Evolutionary conservation across 2,797 vertebrate species (phyloP), one percentile per base, ranked within the genome.

Genomic region (Picus viridis): DNA sequence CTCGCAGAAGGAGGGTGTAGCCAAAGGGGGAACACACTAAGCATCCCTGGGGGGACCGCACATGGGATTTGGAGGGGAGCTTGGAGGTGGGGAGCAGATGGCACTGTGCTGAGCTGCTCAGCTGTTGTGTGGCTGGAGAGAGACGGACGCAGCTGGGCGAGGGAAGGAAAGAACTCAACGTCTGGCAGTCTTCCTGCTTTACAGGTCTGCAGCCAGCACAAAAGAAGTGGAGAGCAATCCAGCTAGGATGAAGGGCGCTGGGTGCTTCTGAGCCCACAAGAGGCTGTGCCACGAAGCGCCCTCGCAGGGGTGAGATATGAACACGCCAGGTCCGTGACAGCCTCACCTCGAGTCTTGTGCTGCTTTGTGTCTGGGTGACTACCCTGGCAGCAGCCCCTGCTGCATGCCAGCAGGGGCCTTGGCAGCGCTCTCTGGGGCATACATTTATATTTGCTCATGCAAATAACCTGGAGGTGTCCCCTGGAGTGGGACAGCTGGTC

Each of bases 11-110:
- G 36, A 62, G 64, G 68, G 36, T 7, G 62, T 82, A 88, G 64
- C 39, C 1, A 8, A 86, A 36, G 83, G 65, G 75, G 91, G 53
- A 70, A 91, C 94, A 80, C 39, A 6, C 90, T 71, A 94, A 71
- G 82, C 0, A 4, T 91, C 75, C 67, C 92, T 0, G 2, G 83
- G 77, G 76, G 41, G 86, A 63, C 74, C 2, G 8, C 7, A 3
- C 12, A 5, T 10, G 72, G 49, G 82, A 45, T 90, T 51, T 63
- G 87, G 72, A 57, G 54, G 75, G 41, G 69, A 69, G 75, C 8
- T 19, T 81, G 72, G 94, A 97, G 93, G 95, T 95, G 90, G 96
- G 97, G 97, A 98, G 98, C 97, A 98, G 97, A 97, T 98, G 98
- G 97, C 69, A 29, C 49, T 61, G 96, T 93, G 96, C 97, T 97